A percentile compares a stretch with the other conserved stretches of the same genome.
phyloP scores from a whole-genome alignment of 2,113 vertebrate genomes.

The Thinocorus orbignyianus region DNA sequence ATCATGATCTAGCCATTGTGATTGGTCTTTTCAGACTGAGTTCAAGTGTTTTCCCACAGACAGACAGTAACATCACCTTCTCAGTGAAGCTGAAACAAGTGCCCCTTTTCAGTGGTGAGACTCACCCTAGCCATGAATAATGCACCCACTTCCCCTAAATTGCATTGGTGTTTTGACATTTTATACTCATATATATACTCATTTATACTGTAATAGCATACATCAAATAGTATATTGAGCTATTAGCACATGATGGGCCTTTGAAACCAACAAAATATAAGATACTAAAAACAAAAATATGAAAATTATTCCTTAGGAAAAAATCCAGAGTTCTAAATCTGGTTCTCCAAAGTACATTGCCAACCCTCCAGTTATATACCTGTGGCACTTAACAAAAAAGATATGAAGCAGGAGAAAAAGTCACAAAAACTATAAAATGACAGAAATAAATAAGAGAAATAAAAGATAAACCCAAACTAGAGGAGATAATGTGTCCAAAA shows the following conservation, averaged over 20 bases:
- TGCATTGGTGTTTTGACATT: neutral
- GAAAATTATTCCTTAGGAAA: neutral
- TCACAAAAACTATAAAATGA: neutral
- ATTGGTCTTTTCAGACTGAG: neutral
- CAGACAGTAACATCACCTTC: neutral
- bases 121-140: neutral
- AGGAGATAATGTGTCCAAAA: too few relatives aligned
- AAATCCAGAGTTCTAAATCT: neutral
- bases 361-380: neutral
- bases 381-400: neutral
- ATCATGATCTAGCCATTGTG: neutral
- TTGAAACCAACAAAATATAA: neutral
- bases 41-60: neutral
- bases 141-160: neutral
- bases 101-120: neutral
- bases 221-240: neutral
- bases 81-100: neutral
- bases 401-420: neutral
- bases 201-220: neutral
- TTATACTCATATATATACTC: too few relatives aligned
- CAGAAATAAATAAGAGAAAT: too few relatives aligned
- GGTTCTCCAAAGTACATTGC: neutral
- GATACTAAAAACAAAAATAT: neutral
- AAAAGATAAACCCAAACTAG: too few relatives aligned
- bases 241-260: neutral